These are phyloP conservation scores for Mycetomoellerius zeteki DNA, from an alignment of 1,140 invertebrate genomes.

Conservation along the genomic window DNA sequence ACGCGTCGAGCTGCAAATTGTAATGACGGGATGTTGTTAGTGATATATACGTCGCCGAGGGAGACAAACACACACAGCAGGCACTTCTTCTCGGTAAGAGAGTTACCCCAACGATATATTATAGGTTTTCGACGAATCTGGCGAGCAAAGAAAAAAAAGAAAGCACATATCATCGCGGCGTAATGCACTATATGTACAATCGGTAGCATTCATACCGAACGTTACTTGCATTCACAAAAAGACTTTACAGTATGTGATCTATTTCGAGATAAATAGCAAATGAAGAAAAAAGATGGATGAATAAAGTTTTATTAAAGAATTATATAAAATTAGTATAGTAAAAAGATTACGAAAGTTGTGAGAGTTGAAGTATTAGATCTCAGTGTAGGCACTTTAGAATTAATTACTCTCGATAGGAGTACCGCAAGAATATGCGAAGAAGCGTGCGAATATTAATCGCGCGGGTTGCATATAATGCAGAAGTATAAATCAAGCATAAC, in stretches of 20 bases:
- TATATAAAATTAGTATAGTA: not conserved
- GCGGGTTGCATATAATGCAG: constrained; percentile 33
- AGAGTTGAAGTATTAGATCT: not conserved
- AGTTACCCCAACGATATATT: constrained; percentile 37
- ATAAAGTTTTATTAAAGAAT: not conserved
- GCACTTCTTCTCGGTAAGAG: not conserved
- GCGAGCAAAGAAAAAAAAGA: not conserved
- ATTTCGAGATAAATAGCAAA: not conserved
- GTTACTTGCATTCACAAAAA: not conserved
- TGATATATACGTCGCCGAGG: not conserved
- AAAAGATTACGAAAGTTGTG: not conserved
- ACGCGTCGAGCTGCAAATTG: constrained; percentile 27
- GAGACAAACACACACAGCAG: constrained; percentile 3
- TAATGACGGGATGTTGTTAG: constrained; percentile 25
- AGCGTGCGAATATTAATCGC: constrained; percentile 37
- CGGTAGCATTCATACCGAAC: not conserved
- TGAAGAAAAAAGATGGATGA: not conserved
- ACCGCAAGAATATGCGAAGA: constrained; percentile 30
- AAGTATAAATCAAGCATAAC: constrained; percentile 56
- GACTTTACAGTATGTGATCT: not conserved
- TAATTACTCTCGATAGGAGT: constrained; percentile 28
- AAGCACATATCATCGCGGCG: not conserved
- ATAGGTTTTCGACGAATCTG: not conserved
- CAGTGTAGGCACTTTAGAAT: not conserved
- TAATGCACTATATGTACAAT: not conserved